Percentiles rank a stretch among this genome's conserved stretches.
Evolutionary conservation across 2,888 invertebrate species (phyloP).

Genomic region (Nematopogon swammerdamellus): DNA sequence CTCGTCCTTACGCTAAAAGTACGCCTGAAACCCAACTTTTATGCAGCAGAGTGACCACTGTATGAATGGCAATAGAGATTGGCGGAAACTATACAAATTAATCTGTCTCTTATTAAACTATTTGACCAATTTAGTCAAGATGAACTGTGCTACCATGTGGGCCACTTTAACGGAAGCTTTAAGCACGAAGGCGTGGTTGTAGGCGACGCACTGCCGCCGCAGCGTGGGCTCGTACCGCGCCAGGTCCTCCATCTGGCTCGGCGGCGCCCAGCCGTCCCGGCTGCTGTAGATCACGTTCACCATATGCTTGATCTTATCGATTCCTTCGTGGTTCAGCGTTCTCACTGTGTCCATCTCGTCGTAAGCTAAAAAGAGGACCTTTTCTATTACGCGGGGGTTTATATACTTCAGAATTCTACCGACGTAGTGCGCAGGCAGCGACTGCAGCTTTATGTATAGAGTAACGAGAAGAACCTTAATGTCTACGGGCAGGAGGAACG

Average conservation of each 20-base stretch:
- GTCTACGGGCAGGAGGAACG: conserved; percentile 47
- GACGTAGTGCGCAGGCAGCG: conserved; percentile 46
- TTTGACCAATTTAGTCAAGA: too few relatives aligned
- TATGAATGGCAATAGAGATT: too few relatives aligned
- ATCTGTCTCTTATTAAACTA: too few relatives aligned
- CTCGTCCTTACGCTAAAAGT: too few relatives aligned
- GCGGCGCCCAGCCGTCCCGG: conserved; percentile 82
- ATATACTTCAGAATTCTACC: conserved; percentile 54
- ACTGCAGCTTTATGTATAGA: conserved; percentile 50
- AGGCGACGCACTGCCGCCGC: conserved; percentile 24
- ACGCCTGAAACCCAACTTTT: too few relatives aligned
- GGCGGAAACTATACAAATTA: too few relatives aligned
- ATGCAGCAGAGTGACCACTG: too few relatives aligned
- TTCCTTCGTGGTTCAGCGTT: conserved; percentile 60
- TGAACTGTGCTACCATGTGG: conserved; percentile 27
- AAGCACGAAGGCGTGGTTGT: conserved; percentile 80
- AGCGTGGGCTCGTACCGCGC: conserved; percentile 27
- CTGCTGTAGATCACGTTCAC: conserved; percentile 71
- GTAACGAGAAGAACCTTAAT: conserved; percentile 49
- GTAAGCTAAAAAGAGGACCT: conserved; percentile 67
- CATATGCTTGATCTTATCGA: conserved; percentile 60
- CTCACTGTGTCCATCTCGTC: conserved; percentile 78
- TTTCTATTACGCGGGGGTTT: conserved; percentile 57
- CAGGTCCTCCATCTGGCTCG: conserved; percentile 65
- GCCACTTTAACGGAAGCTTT: conserved; percentile 59